phyloP scores from a whole-genome alignment of 2,888 invertebrate species.

The Hypercompe scribonia region DNA sequence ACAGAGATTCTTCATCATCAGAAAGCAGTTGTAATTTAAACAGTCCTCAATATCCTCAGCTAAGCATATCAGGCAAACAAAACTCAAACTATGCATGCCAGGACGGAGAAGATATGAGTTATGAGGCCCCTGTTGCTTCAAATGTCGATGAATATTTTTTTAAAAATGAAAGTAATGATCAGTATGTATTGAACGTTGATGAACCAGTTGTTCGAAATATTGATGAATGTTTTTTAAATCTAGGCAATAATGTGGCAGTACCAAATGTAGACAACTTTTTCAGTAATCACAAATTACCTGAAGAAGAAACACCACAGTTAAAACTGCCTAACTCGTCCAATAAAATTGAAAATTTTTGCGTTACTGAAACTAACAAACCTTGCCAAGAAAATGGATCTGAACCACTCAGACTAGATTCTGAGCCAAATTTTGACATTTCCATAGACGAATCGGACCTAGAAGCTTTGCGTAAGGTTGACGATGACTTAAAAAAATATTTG shows the following conservation, averaged over 20 bases:
- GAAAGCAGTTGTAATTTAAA: constrained; percentile 77
- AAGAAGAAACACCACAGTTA: constrained; percentile 58
- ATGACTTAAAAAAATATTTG: constrained; percentile 74
- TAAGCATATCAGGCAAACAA: constrained; percentile 45
- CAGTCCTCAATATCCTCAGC: constrained; percentile 75
- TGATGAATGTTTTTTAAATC: constrained; percentile 79
- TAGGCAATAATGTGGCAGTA: constrained; percentile 55
- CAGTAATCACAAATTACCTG: constrained; percentile 63
- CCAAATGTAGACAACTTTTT: constrained; percentile 74
- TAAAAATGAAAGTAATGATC: constrained; percentile 59
- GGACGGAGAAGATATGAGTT: constrained; percentile 64
- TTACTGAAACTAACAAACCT: constrained; percentile 43
- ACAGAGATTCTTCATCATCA: constrained; percentile 77
- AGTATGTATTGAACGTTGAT: constrained; percentile 68
- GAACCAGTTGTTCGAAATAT: constrained; percentile 78
- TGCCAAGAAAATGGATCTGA: constrained; percentile 33
- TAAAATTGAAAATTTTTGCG: constrained; percentile 63
- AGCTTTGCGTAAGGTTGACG: constrained; percentile 77
- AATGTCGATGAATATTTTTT: constrained; percentile 83
- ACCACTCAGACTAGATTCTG: constrained; percentile 36
- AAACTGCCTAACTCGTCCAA: constrained; percentile 62
- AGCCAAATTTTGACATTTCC: constrained; percentile 60
- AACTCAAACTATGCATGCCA: constrained; percentile 56
- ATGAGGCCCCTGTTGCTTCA: constrained; percentile 77
- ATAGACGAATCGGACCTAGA: constrained; percentile 75